Base-by-base conservation (phyloP, 1,140 invertebrate species). In the Drosophila dunni region DNA sequence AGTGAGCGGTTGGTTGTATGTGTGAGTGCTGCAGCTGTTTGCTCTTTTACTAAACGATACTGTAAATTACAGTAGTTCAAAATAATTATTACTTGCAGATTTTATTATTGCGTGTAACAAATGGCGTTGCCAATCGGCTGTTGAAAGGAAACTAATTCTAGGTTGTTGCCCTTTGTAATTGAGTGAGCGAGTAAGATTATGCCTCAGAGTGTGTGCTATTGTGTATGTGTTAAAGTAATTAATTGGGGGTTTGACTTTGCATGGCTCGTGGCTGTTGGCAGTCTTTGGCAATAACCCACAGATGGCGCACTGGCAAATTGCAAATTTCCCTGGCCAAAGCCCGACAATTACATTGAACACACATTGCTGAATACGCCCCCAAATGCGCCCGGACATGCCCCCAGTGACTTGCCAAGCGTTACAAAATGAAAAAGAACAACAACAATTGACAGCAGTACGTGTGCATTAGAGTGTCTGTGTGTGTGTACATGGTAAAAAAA, bases 361-460 rank as follows among this genome's bases (percentile, higher is more conserved):
- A 63, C 66, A 63, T 46, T 58, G 67, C 72, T 70, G 72, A 75
- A 63, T 75, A 75, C 72, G 72, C 72, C 72, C 72, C 40, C 72
- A 75, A 75, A 75, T 63, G 72, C 68, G 68, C 73, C 73, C 73
- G 73, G 73, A 65, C 73, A 75, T 75, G 73, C 73, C 73, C 61
- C 68, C 67, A 70, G 67, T 51, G 24, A 51, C 44, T 69, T 63
- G 63, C 50, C 44, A 63, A 75, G 64, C 70, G 70, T 68, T 40
- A 68, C 66, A 71, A 24, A 54, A 65, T 42, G 40, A 54, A 61
- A 63, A 61, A 50, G 17, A 68, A 44, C 9, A 60, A 51, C 40
- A 56, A 60, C 42, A 29, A 57, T 17, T 44, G 11, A 53, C 38
- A 40, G 62, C 34, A 50, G 40, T 44, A 57, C 9, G 3, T 15